Evolutionary conservation across 2,797 vertebrate species (phyloP).

Genomic region (Saxicola maurus): DNA sequence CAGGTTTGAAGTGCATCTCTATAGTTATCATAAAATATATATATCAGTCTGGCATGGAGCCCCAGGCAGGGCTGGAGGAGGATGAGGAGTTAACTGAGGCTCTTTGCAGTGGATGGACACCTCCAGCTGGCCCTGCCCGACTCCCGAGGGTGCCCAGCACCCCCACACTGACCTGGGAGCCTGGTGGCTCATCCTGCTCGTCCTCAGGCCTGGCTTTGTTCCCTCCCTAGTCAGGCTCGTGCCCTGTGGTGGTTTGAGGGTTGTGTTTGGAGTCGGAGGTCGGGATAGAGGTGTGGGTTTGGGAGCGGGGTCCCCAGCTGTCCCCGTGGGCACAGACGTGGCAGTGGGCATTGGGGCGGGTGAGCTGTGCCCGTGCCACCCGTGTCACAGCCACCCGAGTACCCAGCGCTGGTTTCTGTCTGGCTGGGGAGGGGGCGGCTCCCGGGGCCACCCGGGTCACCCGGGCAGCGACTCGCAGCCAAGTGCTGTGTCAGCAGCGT

Average conservation of each 20-base stretch:
- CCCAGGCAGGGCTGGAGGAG: background rate
- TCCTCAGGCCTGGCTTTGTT: background rate
- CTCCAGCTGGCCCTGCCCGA: fast-evolving
- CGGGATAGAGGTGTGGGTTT: background rate
- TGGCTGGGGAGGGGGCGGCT: background rate
- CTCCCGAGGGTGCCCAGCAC: background rate
- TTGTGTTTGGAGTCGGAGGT: background rate
- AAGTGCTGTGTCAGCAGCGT: slow-evolving; percentile 38
- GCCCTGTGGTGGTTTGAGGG: fast-evolving
- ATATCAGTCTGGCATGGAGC: slow-evolving; percentile 24
- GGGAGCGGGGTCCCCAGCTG: fast-evolving
- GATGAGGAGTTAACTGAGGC: background rate
- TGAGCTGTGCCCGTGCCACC: background rate
- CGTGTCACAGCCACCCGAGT: background rate
- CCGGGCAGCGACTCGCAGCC: background rate
- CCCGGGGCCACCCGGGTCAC: slow-evolving; percentile 21
- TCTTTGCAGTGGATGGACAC: fast-evolving
- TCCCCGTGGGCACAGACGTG: fast-evolving
- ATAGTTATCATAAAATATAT: slow-evolving; percentile 59
- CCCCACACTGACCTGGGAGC: fast-evolving
- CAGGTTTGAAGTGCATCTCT: slow-evolving; percentile 46
- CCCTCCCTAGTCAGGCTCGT: background rate
- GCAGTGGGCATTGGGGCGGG: fast-evolving
- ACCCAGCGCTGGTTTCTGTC: background rate
- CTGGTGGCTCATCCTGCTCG: fast-evolving